Evolutionary conservation across 2,113 vertebrate genomes (phyloP), one percentile per base, ranked within the genome.

Genomic region (Pristiophorus japonicus): DNA sequence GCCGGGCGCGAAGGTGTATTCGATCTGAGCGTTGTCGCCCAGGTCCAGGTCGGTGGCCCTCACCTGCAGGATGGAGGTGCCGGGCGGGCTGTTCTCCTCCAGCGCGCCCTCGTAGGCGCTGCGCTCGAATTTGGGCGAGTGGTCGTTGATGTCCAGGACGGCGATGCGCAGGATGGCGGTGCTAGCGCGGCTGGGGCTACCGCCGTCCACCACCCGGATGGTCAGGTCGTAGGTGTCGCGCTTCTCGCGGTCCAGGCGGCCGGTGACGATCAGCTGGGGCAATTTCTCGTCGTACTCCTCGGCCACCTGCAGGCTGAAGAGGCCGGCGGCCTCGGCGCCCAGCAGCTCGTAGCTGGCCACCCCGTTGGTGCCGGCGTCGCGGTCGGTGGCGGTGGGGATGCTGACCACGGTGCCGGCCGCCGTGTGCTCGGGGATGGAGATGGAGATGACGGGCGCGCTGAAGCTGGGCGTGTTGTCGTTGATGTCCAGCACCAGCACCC

Each of bases 381-480:
- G 97, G 97, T 99, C 99, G 0, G 97, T 98, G 22, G 99, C 99
- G 96, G 98, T 95, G 0, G 99, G 98, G 96, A 99, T 99, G 95
- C 98, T 95, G 96, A 99, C 99, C 95, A 98, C 98, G 0, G 98
- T 96, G 90, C 99, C 99, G 0, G 99, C 97, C 70, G 98, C 98
- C 6, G 98, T 99, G 97, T 99, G 99, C 96, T 99, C 99, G 0
- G 99, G 99, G 96, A 99, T 99, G 96, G 98, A 97, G 91, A 99
- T 96, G 0, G 98, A 98, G 95, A 99, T 98, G 95, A 99, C 98
- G 0, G 99, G 99, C 0, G 98, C 99, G 96, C 98, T 96, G 38
- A 99, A 99, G 97, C 99, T 99, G 0, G 99, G 99, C 0, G 99
- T 99, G 97, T 99, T 99, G 97, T 99, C 99, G 0, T 99, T 99